These are phyloP conservation scores for Hirundo rustica DNA, from an alignment of 2,797 vertebrate genomes.

Conservation along the genomic window DNA sequence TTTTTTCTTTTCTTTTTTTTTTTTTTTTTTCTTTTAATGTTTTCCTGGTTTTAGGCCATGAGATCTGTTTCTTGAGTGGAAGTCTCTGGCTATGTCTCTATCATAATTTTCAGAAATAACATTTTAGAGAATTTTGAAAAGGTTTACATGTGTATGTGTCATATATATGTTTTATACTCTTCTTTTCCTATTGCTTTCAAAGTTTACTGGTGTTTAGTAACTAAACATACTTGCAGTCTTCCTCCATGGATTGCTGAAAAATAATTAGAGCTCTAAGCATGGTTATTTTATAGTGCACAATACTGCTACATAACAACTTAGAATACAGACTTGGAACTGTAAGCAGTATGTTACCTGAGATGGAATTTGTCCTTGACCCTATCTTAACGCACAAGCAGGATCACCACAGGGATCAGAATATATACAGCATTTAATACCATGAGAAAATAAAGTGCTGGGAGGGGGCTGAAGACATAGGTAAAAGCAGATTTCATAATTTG, in stretches of 20 bases:
- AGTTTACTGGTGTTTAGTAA: background rate
- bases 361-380: background rate
- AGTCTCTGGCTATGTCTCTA: background rate
- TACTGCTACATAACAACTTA: background rate
- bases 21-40: background rate
- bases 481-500: background rate
- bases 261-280: background rate
- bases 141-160: accelerated
- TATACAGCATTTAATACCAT: background rate
- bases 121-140: background rate
- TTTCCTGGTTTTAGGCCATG: background rate
- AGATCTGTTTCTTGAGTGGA: background rate
- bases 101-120: background rate
- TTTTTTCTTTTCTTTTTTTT: background rate
- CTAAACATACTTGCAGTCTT: background rate
- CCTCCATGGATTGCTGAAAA: background rate
- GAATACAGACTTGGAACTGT: background rate
- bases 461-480: background rate
- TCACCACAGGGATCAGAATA: background rate
- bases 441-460: background rate
- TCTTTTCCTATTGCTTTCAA: background rate
- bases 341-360: background rate
- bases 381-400: background rate
- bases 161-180: background rate
- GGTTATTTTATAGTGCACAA: background rate